A percentile compares a stretch with the other conserved stretches of the same genome.
Evolutionary conservation across 2,797 vertebrate genomes (phyloP).

Genomic region (Muscicapa striata): DNA sequence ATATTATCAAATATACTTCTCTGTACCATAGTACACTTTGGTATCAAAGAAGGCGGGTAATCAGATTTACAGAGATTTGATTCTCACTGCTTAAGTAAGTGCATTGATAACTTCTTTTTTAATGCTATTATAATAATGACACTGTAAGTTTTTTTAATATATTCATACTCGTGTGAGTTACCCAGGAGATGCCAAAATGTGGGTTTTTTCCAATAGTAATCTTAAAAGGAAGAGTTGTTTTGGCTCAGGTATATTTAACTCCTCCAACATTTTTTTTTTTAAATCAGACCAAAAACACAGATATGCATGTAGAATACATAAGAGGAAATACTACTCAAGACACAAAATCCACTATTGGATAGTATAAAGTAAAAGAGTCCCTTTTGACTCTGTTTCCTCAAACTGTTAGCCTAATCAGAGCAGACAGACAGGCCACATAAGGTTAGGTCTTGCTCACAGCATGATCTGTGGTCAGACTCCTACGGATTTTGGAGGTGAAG

Average conservation of each 20-base stretch:
- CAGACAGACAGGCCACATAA: not conserved
- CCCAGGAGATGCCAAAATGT: not conserved
- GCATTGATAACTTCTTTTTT: not conserved
- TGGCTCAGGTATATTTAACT: constrained; percentile 5
- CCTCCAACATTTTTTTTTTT: not conserved
- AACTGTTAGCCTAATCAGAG: not conserved
- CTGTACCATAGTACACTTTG: not conserved
- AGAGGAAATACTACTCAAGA: not conserved
- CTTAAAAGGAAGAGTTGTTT: not conserved
- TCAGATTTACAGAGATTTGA: constrained; percentile 23
- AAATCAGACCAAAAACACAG: not conserved
- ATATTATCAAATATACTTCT: not conserved
- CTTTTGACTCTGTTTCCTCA: not conserved
- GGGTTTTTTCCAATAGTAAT: not conserved
- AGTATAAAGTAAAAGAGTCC: not conserved
- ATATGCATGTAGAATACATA: not conserved
- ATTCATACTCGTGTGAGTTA: not conserved
- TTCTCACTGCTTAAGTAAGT: constrained; percentile 22
- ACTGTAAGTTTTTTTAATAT: not conserved
- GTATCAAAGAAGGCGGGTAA: not conserved
- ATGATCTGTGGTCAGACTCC: not conserved
- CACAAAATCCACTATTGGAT: not conserved
- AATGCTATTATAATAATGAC: not conserved
- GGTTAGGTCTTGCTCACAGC: not conserved
- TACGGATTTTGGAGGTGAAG: not conserved